Base-by-base conservation (phyloP, 2,113 vertebrate genomes). In the Protobothrops flavoviridis region DNA sequence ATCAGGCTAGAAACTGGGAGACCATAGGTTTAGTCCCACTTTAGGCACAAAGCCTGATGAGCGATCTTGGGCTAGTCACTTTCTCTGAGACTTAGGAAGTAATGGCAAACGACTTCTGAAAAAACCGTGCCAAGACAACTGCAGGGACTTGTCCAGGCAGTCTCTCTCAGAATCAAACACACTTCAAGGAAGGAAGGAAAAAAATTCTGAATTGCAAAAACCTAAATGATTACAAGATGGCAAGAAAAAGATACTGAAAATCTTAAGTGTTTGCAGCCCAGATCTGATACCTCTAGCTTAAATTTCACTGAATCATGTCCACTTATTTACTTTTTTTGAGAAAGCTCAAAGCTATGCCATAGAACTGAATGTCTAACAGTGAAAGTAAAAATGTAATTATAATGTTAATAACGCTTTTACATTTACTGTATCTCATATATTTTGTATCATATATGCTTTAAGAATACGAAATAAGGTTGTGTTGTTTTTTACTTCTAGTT, bases 361-460 rank as follows among this genome's bases (percentile, higher is more conserved):
- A 55, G 15, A 91, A 45, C 33, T 90, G 17, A 92, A 90, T 64
- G 48, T 64, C 90, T 94, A 50, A 93, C 56, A 89, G 90, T 57
- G 92, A 87, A 90, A 50, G 81, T 3, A 57, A 20, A 87, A 89
- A 93, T 8, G 64, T 15, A 94, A 48, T 15, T 13, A n/a, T 85
- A 89, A 50, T 2, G 52, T 92, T 92, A 89, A 93, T 24, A 85
- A 55, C 55, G 5, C 93, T 89, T 69, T 94, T 94, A 91, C 55
- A 48, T 0, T 53, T 94, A n/a, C n/a, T n/a, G n/a, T n/a, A 94
- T 13, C 1, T 48, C 45, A 1, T 74, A 52, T 93, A 33, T 53
- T 43, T 23, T 52, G 5, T 0, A 21, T 0, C 0, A 15, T 91
- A 87, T 53, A 85, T 56, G 50, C 50, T 90, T 33, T 57, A 56